Percentiles rank a stretch among this genome's conserved stretches.
Conservation (phyloP, 2,888 invertebrate species). For the Helleia helle region DNA sequence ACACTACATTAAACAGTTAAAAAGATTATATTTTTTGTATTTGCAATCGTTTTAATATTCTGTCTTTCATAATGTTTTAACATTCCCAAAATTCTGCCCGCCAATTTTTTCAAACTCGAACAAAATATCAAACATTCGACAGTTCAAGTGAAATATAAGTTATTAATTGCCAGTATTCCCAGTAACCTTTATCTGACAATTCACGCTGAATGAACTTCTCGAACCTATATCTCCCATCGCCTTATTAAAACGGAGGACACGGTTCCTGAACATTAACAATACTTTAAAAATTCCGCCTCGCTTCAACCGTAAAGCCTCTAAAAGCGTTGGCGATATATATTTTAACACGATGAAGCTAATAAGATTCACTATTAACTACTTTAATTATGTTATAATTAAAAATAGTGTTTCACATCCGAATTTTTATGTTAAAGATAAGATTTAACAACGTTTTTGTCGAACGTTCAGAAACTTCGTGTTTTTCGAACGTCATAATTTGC, state of each 20-base stretch:
- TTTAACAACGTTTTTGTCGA: too few relatives aligned
- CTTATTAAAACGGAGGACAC: not conserved
- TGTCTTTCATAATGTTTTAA: too few relatives aligned
- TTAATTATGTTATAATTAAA: not conserved
- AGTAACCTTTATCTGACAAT: not conserved
- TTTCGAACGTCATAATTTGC: too few relatives aligned
- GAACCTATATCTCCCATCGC: not conserved
- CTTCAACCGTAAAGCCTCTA: constrained; percentile 2
- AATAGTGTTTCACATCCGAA: not conserved
- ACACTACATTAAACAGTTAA: not conserved
- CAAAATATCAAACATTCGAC: too few relatives aligned
- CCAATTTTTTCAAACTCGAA: too few relatives aligned
- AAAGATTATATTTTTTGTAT: too few relatives aligned
- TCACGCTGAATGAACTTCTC: not conserved
- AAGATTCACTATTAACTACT: constrained; percentile 22
- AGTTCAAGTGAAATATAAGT: too few relatives aligned
- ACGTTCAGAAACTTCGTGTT: too few relatives aligned
- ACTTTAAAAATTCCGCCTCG: not conserved
- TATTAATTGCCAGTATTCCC: constrained; percentile 1
- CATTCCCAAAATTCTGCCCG: too few relatives aligned
- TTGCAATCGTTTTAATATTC: too few relatives aligned
- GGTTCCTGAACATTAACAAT: constrained; percentile 4
- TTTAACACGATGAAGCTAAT: not conserved
- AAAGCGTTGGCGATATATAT: not conserved
- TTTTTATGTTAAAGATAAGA: not conserved